Evolutionary conservation across 2,888 invertebrate species (phyloP).

Genomic region (Tupiocoris notatus): DNA sequence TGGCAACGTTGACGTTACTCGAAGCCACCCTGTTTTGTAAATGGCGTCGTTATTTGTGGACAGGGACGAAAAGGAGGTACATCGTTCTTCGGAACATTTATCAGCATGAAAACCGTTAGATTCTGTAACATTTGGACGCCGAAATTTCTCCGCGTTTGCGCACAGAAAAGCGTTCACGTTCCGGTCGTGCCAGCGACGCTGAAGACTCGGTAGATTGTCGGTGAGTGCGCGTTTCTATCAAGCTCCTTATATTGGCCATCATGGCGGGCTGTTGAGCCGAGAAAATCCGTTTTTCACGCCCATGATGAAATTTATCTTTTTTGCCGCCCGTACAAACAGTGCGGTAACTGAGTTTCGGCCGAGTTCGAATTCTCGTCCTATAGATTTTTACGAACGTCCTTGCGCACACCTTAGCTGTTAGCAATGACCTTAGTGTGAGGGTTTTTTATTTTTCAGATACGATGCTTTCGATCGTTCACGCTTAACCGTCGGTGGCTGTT

Average conservation of each 20-base stretch:
- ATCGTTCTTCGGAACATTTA: neutral
- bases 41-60: neutral
- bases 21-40: neutral
- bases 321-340: no score
- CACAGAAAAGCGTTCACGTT: no score
- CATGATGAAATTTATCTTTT: neutral
- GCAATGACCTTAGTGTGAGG: no score
- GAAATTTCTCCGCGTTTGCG: no score
- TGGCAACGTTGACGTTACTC: neutral
- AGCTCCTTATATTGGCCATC: conserved; percentile 25
- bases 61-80: neutral
- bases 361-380: no score
- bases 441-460: no score
- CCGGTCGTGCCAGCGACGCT: neutral
- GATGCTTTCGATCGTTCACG: no score
- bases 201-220: neutral
- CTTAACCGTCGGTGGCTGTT: neutral
- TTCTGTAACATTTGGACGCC: no score
- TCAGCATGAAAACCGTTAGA: neutral
- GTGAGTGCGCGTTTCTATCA: neutral
- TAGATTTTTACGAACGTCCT: no score
- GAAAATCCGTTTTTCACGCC: neutral
- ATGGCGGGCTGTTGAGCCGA: conserved; percentile 20
- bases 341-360: no score
- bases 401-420: no score